Evolutionary conservation across 2,888 invertebrate species (phyloP), one percentile per base, ranked within the genome.

Genomic region (Troides helena): DNA sequence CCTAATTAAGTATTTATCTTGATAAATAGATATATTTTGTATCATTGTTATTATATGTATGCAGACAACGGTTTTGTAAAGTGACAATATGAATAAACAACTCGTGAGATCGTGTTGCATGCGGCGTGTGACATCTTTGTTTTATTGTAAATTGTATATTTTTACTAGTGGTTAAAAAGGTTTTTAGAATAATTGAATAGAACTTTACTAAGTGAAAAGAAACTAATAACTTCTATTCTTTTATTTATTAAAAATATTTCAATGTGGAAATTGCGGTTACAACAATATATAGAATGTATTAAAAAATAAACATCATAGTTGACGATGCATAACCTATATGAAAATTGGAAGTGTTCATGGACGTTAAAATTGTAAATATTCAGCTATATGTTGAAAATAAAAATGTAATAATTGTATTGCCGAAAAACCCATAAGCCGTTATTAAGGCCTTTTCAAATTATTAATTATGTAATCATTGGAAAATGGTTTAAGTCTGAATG

Each of bases 21-120:
- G 6, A 57, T 57, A 57, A 21, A 57, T 50, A 57, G n/a, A 57
- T 23, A 57, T 57, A 57, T 0, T 5, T 21, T 56, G 12, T 23
- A 25, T 50, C 25, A 56, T 63, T 57, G 46, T 58, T 56, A 63
- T 8, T 43, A 23, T 23, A 53, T 3, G 12, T 62, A 46, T 30
- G 58, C 3, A 43, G 12, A 18, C 14, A 25, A 4, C 10, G n/a
- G 43, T 56, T 61, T 46, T 67, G 67, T 58, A 30, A 58, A 59
- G 14, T 17, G 25, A 64, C 53, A 64, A 64, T 68, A 23, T 25
- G 12, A 59, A 56, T 23, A 46, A 53, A 56, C 56, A 46, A 21
- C 0, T 69, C 69, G 69, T 69, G 69, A 61, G 53, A 21, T 65
- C 65, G 69, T 69, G 69, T 57, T 21, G 43, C 69, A 62, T 65